A percentile compares a stretch with the other conserved stretches of the same genome.
phyloP scores from a whole-genome alignment of 2,888 invertebrate species.

The Zhengitettix transpicula region DNA sequence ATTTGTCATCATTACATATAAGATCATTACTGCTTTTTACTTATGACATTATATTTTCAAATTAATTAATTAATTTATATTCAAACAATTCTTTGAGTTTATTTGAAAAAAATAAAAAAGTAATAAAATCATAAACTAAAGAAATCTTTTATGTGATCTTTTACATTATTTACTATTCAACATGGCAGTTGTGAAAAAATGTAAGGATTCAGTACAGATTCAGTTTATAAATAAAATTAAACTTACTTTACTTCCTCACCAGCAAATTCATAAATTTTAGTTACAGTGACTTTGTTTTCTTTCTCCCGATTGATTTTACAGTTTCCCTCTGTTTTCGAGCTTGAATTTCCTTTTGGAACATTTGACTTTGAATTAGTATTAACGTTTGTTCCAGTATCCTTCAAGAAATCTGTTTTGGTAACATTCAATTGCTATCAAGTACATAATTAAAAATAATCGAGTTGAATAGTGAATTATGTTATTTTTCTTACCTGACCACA shows the following conservation, averaged over 20 bases:
- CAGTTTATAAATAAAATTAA: too few relatives aligned
- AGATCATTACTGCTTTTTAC: too few relatives aligned
- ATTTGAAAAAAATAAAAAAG: too few relatives aligned
- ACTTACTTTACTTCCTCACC: conserved; percentile 58
- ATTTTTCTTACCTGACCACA: conserved; percentile 43
- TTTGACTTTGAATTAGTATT: neutral
- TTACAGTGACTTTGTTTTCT: conserved; percentile 11
- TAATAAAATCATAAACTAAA: too few relatives aligned
- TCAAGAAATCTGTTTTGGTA: conserved; percentile 15
- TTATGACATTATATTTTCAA: too few relatives aligned
- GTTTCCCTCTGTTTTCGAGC: conserved; percentile 6
- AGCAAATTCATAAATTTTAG: conserved; percentile 57
- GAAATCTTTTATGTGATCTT: too few relatives aligned
- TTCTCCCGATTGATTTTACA: conserved; percentile 19
- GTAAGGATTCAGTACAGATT: too few relatives aligned
- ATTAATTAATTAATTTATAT: too few relatives aligned
- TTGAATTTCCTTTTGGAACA: neutral
- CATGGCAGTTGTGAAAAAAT: too few relatives aligned
- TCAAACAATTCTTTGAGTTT: too few relatives aligned
- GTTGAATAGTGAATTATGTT: neutral
- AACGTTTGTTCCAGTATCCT: conserved; percentile 11
- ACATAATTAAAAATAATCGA: neutral
- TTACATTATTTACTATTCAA: too few relatives aligned
- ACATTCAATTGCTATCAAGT: neutral
- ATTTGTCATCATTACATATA: neutral